Evolutionary conservation across 2,797 vertebrate genomes (phyloP).

Genomic region (Erpetoichthys calabaricus): DNA sequence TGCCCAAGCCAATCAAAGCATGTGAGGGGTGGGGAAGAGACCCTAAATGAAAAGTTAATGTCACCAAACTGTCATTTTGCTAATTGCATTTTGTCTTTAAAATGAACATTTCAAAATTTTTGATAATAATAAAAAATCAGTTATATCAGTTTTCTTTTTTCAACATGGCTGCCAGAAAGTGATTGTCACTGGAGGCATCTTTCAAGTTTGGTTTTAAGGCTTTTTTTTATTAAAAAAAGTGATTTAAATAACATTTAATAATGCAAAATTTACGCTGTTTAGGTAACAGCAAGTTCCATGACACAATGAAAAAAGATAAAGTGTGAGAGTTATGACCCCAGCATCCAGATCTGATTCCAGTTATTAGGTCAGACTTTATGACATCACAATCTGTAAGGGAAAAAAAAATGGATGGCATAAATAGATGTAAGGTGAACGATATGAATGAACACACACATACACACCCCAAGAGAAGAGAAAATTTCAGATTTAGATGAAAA

Average conservation of each 20-base stretch:
- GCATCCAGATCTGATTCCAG: slow-evolving; percentile 77
- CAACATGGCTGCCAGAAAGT: slow-evolving; percentile 46
- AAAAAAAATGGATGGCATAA: slow-evolving; percentile 71
- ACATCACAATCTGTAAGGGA: slow-evolving; percentile 92
- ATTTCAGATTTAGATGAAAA: background rate
- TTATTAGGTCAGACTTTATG: slow-evolving; percentile 75
- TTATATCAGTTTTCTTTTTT: slow-evolving; percentile 12
- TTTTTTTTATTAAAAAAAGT: slow-evolving; percentile 30
- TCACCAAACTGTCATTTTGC: too few relatives aligned
- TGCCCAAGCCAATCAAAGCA: too few relatives aligned
- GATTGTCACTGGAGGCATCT: slow-evolving; percentile 31
- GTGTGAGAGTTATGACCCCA: slow-evolving; percentile 51
- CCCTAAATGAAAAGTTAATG: too few relatives aligned
- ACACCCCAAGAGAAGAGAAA: background rate
- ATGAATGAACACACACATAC: slow-evolving; percentile 16
- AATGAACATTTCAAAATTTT: too few relatives aligned
- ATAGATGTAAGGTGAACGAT: slow-evolving; percentile 50
- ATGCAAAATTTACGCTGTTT: slow-evolving; percentile 47
- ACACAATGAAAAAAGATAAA: slow-evolving; percentile 49
- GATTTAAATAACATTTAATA: slow-evolving; percentile 34
- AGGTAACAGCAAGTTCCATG: slow-evolving; percentile 43
- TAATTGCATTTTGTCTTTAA: too few relatives aligned
- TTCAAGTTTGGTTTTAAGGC: slow-evolving; percentile 15
- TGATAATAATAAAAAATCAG: too few relatives aligned
- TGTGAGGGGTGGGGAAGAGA: too few relatives aligned